These are phyloP conservation scores for Coelopa frigida DNA, from an alignment of 1,140 invertebrate genomes.

Conservation along the genomic window DNA sequence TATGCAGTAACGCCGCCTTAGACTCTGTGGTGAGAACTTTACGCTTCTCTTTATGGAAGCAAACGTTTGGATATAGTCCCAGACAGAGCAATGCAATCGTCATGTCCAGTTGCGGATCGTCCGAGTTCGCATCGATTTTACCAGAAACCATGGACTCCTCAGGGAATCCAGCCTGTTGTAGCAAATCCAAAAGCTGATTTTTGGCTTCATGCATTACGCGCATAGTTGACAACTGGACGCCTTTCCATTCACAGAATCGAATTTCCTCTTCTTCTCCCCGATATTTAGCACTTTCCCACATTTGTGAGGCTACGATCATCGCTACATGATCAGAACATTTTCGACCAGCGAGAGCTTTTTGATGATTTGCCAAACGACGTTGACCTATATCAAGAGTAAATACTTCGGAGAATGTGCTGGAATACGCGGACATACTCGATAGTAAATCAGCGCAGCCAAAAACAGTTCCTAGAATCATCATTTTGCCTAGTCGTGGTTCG, in stretches of 20 bases:
- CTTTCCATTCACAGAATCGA: conserved; percentile 85
- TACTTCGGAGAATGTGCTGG: conserved; percentile 85
- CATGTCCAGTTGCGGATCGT: conserved; percentile 76
- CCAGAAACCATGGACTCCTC: conserved; percentile 73
- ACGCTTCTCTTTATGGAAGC: conserved; percentile 89
- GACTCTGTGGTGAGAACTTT: conserved; percentile 94
- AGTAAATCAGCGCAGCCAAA: conserved; percentile 82
- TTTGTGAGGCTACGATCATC: conserved; percentile 80
- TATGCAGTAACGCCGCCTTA: conserved; percentile 89
- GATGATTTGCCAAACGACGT: conserved; percentile 63
- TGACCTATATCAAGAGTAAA: conserved; percentile 64
- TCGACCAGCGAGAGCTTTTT: conserved; percentile 75
- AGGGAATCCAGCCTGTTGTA: conserved; percentile 77
- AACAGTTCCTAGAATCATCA: conserved; percentile 85
- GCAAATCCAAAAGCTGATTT: conserved; percentile 76
- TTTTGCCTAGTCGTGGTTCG: conserved; percentile 88
- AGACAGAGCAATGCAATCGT: conserved; percentile 79
- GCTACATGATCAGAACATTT: conserved; percentile 92
- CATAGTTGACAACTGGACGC: conserved; percentile 79
- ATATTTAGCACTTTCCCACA: conserved; percentile 73
- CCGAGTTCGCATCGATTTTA: conserved; percentile 65
- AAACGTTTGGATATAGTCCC: conserved; percentile 95
- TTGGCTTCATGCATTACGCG: conserved; percentile 88
- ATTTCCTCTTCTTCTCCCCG: conserved; percentile 74
- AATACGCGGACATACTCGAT: conserved; percentile 89